Evolutionary conservation across 1,140 invertebrate genomes (phyloP).

Genomic region (Heliconius congener): DNA sequence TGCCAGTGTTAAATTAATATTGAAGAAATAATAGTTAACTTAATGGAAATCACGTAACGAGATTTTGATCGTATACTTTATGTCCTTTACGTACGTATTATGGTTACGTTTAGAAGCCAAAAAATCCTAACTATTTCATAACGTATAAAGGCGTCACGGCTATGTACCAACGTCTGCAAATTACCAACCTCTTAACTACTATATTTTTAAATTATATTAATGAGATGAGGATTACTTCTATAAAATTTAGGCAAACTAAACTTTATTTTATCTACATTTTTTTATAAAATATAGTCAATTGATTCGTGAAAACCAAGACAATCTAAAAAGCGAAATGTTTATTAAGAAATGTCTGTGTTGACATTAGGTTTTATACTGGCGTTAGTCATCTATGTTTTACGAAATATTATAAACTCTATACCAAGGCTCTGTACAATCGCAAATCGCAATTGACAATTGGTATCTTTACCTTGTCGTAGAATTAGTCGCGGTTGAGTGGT

Average conservation of each 20-base stretch:
- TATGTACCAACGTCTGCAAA: not conserved
- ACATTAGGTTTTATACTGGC: not conserved
- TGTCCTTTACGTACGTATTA: too few relatives aligned
- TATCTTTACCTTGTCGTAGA: slow-evolving; percentile 33
- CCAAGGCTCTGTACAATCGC: slow-evolving; percentile 12
- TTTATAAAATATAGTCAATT: too few relatives aligned
- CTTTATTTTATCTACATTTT: too few relatives aligned
- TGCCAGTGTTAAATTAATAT: too few relatives aligned
- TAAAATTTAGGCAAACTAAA: not conserved
- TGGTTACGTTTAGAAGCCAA: too few relatives aligned
- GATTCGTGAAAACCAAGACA: too few relatives aligned
- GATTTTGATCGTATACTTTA: too few relatives aligned
- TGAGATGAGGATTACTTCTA: not conserved
- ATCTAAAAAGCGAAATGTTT: not conserved
- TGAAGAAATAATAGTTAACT: too few relatives aligned
- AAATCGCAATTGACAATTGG: slow-evolving; percentile 20
- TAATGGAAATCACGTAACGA: too few relatives aligned
- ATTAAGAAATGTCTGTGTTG: not conserved
- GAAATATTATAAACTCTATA: not conserved
- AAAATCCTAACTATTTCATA: too few relatives aligned
- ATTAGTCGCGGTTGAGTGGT: slow-evolving; percentile 36
- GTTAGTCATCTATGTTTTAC: not conserved
- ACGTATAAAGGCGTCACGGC: not conserved
- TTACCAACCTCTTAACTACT: not conserved
- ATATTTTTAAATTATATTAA: too few relatives aligned